Evolutionary conservation across 1,140 invertebrate species (phyloP), one percentile per base, ranked within the genome.

Genomic region (Monochamus saltuarius): DNA sequence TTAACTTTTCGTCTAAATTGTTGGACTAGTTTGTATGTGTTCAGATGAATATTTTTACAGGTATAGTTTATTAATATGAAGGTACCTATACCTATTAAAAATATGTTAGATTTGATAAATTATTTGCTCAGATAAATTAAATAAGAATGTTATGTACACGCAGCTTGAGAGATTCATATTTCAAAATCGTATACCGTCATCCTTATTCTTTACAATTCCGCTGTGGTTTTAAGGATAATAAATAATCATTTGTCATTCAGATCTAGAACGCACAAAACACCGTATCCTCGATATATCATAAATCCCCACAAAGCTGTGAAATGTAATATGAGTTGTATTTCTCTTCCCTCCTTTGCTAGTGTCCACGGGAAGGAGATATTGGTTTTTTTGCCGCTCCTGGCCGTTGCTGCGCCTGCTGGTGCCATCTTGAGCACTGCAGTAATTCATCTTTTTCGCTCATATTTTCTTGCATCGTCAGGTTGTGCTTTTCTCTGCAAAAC

Each of bases 301-400:
- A 65, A 70, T 65, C 64, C 60, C 53, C 46, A 63, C 62, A 61
- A 70, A 71, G 68, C 68, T 69, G 70, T 61, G 67, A 71, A 70
- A 71, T 64, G 68, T 70, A 70, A 69, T 71, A 70, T 71, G 63
- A 69, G 66, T 71, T 71, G 67, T 71, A 65, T 66, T 65, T 62
- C 64, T 66, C 57, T 62, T 62, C 54, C 51, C 59, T 59, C 60
- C 57, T 56, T 56, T 45, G 13, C 62, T 52, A 46, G 46, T 64
- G 68, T 70, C 66, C 68, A 68, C 58, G 59, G 51, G 61, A 61
- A 50, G 63, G 66, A 70, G 53, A 45, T 68, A 68, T 68, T 68
- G 60, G 64, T 66, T 70, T 70, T 70, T 70, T 70, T 55, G 35
- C 17, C 54, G 52, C 36, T 14, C 22, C 6, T 35, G 49, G 57